phyloP scores from a whole-genome alignment of 1,140 invertebrate species.

The Drosophila sp. region DNA sequence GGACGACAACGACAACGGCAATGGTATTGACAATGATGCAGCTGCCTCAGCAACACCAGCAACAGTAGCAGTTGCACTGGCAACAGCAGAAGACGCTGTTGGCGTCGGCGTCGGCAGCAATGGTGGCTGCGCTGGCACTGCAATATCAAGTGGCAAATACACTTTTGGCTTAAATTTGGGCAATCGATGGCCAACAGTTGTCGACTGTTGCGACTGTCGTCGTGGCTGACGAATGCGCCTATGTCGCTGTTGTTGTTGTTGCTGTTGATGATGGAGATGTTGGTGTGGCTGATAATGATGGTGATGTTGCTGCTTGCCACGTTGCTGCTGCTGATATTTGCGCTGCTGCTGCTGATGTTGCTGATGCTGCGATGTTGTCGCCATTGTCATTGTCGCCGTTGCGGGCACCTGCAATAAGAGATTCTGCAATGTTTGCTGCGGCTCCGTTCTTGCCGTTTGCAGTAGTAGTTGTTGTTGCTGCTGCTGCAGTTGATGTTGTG shows the following conservation, averaged over 20 bases:
- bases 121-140: slow-evolving; percentile 55
- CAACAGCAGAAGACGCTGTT: slow-evolving; percentile 9
- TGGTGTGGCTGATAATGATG: slow-evolving; percentile 40
- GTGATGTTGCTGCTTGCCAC: slow-evolving; percentile 41
- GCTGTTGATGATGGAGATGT: slow-evolving; percentile 37
- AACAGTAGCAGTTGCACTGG: slow-evolving; percentile 14
- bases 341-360: slow-evolving; percentile 46
- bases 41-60: slow-evolving; percentile 18
- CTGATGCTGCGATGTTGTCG: slow-evolving; percentile 39
- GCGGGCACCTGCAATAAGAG: slow-evolving; percentile 71
- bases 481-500: slow-evolving; percentile 38
- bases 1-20: slow-evolving; percentile 44
- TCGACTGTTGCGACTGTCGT: slow-evolving; percentile 33
- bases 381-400: slow-evolving; percentile 45
- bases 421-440: slow-evolving; percentile 58
- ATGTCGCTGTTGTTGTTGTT: slow-evolving; percentile 41
- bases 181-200: slow-evolving; percentile 42
- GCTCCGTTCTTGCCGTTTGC: slow-evolving; percentile 37
- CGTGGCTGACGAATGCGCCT: slow-evolving; percentile 59
- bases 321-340: slow-evolving; percentile 40
- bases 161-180: slow-evolving; percentile 62
- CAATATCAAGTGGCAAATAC: slow-evolving; percentile 65
- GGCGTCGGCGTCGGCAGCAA: slow-evolving; percentile 8
- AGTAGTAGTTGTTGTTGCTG: slow-evolving; percentile 49
- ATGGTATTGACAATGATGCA: slow-evolving; percentile 25